A percentile compares a stretch with the other conserved stretches of the same genome.
Conservation (phyloP, 2,113 vertebrate species). For the Mus spicilegus region DNA sequence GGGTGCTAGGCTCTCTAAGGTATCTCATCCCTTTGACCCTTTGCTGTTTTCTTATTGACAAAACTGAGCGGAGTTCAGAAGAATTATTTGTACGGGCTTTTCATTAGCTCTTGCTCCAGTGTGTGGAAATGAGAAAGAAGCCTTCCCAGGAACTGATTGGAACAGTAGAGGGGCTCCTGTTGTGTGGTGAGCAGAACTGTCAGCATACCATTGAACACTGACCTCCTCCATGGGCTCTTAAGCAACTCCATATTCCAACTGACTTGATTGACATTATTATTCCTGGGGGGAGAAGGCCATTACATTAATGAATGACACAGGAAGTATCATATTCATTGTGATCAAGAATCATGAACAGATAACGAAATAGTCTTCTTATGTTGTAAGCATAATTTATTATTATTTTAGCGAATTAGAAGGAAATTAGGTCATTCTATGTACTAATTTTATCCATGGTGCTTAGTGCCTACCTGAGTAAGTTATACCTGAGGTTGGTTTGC, state of each 20-base stretch:
- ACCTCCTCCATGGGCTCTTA: background rate
- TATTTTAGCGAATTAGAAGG: constrained; percentile 95
- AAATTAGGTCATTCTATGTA: constrained; percentile 96
- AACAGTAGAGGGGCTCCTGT: background rate
- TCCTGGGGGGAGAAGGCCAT: background rate
- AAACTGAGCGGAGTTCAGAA: background rate
- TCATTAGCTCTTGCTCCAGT: background rate
- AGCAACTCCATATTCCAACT: background rate
- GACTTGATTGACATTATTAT: background rate
- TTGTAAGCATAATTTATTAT: constrained; percentile 98
- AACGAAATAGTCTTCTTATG: constrained; percentile 80
- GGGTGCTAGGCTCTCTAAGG: background rate
- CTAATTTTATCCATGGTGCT: constrained; percentile 93
- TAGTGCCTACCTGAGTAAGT: constrained; percentile 93
- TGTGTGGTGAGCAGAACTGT: background rate
- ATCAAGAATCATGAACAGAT: background rate
- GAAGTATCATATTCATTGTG: background rate
- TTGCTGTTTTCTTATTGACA: background rate
- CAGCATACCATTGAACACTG: background rate
- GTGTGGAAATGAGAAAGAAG: background rate
- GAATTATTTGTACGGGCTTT: background rate
- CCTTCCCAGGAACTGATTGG: background rate
- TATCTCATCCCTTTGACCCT: too few species aligned
- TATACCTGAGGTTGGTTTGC: constrained; percentile 91
- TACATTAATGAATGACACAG: background rate